phyloP scores from a whole-genome alignment of 2,888 invertebrate genomes.

The Eretmocerus hayati region DNA sequence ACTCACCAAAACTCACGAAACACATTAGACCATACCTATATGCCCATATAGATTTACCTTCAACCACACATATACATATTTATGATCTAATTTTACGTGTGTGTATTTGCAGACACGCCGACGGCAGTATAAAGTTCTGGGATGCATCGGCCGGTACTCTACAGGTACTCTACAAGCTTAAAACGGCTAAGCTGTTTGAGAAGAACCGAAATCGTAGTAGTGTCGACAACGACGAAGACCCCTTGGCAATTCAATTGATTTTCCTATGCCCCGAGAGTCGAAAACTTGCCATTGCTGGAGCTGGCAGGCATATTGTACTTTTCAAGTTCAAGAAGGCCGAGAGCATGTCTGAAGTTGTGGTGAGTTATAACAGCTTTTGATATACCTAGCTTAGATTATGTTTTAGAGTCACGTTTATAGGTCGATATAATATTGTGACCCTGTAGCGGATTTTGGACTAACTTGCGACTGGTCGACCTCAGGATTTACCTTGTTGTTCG shows the following conservation, averaged over 20 bases:
- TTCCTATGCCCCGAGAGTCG: conserved; percentile 91
- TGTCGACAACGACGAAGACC: conserved; percentile 71
- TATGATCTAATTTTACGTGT: no score
- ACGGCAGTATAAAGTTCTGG: conserved; percentile 99
- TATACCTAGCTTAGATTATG: no score
- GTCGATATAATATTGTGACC: no score
- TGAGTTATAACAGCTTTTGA: conserved; percentile 50
- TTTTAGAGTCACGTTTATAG: no score
- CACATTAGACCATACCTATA: no score
- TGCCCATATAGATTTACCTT: no score
- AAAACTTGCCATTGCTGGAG: conserved; percentile 81
- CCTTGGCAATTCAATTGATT: conserved; percentile 83
- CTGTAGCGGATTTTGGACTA: no score
- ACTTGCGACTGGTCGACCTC: no score
- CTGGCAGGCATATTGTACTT: conserved; percentile 87
- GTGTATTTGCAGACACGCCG: conserved; percentile 69
- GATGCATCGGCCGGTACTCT: conserved; percentile 94
- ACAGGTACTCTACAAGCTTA: conserved; percentile 95
- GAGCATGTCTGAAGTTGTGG: conserved; percentile 72
- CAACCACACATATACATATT: no score
- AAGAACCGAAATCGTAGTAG: conserved; percentile 59
- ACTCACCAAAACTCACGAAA: no score
- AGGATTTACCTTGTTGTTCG: no score
- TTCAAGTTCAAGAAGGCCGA: conserved; percentile 95
- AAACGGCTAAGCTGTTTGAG: conserved; percentile 88